Evolutionary conservation across 2,113 vertebrate species (phyloP), one percentile per base, ranked within the genome.

Genomic region (Glareola pratincola): DNA sequence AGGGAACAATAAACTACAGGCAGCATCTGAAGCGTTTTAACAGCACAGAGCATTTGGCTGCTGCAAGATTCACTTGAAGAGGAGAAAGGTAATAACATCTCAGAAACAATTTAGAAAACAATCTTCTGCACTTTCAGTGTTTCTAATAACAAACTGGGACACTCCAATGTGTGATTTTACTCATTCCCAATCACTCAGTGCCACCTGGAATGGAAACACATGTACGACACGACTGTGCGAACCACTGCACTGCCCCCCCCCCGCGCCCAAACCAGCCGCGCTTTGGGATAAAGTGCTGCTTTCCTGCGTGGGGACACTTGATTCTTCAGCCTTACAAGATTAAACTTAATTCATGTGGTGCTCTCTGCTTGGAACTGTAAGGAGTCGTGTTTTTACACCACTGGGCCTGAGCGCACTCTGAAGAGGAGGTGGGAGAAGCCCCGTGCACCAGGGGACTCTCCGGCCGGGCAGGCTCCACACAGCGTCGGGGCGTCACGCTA

Each of bases 1-100:
- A 96, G 94, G 95, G 96, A 97, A 94, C 93, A 96, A 96, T 96
- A 96, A 97, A 84, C 95, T 84, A 90, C 82, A 90, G 90, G 93
- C 88, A 97, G 84, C 93, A 93, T 94, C 85, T 77, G 94, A 96
- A 90, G 88, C 93, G 68, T 93, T 95, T 95, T 74, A 96, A 88
- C 72, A 78, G 85, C 81, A 67, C 74, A 24, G 72, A 96, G 84
- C 71, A 83, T 94, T 97, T 88, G 82, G 90, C 93, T 94, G 95
- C 82, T 80, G 85, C 88, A n/a, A 56, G 63, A 85, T 54, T 67
- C 94, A 36, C 93, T 96, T 6, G 0, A 32, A 95, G 90, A 96
- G 80, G 57, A 95, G 53, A 92, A 89, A 94, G 91, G 95, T 96
- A 97, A 96, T 93, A 96, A 89, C 75, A 72, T 67, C 91, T 88